A percentile compares a stretch with the other conserved stretches of the same genome.
phyloP scores from a whole-genome alignment of 2,888 invertebrate genomes.

The Uropetala carovei region DNA sequence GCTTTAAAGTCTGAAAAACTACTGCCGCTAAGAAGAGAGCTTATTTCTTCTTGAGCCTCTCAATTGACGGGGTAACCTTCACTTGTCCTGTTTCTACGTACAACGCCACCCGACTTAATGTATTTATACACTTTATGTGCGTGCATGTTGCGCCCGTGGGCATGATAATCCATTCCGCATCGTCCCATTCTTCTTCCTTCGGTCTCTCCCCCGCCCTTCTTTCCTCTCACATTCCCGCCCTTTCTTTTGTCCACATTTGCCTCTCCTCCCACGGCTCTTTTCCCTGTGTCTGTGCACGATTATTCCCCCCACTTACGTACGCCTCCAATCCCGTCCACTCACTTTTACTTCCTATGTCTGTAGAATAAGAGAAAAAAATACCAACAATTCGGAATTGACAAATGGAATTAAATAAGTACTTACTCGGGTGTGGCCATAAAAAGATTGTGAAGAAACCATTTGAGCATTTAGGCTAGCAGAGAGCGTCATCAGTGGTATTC shows the following conservation, averaged over 20 bases:
- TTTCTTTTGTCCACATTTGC: too few species aligned
- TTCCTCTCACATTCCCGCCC: neutral
- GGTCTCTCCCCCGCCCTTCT: neutral
- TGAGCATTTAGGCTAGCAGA: too few species aligned
- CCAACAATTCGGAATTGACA: too few species aligned
- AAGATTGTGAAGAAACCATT: too few species aligned
- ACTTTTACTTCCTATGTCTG: neutral
- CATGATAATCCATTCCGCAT: slow-evolving; percentile 55
- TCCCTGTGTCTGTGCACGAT: too few species aligned
- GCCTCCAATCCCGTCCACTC: neutral
- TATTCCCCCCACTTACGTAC: too few species aligned
- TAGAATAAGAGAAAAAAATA: neutral
- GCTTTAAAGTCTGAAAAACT: neutral
- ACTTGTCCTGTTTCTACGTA: slow-evolving; percentile 31
- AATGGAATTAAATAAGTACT: too few species aligned
- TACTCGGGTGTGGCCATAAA: too few species aligned
- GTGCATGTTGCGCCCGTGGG: slow-evolving; percentile 38
- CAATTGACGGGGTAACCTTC: slow-evolving; percentile 48
- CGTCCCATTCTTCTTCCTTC: neutral
- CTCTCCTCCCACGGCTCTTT: too few species aligned
- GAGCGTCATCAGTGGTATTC: too few species aligned
- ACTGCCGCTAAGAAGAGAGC: neutral
- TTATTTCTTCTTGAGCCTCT: slow-evolving; percentile 38
- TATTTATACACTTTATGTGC: slow-evolving; percentile 52
- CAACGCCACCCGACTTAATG: slow-evolving; percentile 22